A percentile compares a stretch with the other conserved stretches of the same genome.
Evolutionary conservation across 2,797 vertebrate genomes (phyloP).

Genomic region (Cirrhinus molitorella): DNA sequence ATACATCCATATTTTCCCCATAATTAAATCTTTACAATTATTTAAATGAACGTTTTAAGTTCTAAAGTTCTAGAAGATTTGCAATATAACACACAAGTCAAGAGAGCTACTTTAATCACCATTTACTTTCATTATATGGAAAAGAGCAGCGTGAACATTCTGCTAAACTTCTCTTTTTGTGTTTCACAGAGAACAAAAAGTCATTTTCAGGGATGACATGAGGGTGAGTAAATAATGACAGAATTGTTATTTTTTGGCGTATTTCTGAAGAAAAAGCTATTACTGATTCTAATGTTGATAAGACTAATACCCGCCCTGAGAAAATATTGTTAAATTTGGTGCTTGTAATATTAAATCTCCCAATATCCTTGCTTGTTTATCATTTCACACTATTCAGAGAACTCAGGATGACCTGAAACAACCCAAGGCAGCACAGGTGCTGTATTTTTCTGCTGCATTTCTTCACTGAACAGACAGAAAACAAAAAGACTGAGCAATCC

Average conservation of each 20-base stretch:
- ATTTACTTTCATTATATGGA: neutral
- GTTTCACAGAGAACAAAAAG: neutral
- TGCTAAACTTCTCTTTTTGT: neutral
- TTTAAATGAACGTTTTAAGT: no score
- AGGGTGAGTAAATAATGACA: neutral
- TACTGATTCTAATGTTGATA: neutral
- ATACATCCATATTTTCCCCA: neutral
- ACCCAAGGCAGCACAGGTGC: slow-evolving; percentile 7
- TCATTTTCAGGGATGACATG: neutral
- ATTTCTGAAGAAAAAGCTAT: neutral
- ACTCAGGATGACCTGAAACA: slow-evolving; percentile 1
- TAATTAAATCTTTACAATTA: no score
- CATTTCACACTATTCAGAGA: neutral
- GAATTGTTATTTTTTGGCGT: neutral
- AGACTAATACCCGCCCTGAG: neutral
- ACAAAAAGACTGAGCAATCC: slow-evolving; percentile 1
- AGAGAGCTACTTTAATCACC: neutral
- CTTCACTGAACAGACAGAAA: neutral
- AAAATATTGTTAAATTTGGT: neutral
- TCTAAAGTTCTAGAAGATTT: no score
- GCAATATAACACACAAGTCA: neutral
- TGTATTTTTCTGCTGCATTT: neutral
- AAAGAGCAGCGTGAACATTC: neutral
- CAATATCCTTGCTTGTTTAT: neutral
- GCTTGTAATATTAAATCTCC: neutral